Conservation (phyloP, 2,113 vertebrate species). For the Rhea pennata region DNA sequence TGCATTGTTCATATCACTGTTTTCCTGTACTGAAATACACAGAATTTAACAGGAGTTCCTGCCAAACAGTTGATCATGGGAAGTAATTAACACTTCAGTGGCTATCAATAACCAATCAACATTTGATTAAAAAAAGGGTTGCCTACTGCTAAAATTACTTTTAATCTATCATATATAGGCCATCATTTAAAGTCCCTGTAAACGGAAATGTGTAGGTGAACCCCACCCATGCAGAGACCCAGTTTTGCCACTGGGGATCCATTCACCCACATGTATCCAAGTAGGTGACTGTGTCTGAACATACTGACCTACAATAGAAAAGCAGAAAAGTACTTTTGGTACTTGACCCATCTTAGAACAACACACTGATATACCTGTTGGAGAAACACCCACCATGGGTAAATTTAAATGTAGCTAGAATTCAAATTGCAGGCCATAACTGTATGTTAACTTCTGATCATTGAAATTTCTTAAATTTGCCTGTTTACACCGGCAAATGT, state of each 20-base stretch:
- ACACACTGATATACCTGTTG: neutral
- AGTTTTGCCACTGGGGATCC: neutral
- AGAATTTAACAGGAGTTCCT: neutral
- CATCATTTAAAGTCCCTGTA: neutral
- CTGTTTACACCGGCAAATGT: neutral
- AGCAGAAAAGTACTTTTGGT: neutral
- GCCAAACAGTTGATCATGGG: neutral
- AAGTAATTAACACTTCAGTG: neutral
- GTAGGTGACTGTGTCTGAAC: neutral
- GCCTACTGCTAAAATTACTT: neutral
- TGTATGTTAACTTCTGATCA: neutral
- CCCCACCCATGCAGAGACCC: conserved; percentile 8
- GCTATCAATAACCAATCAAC: neutral
- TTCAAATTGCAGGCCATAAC: neutral
- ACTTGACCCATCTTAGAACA: neutral
- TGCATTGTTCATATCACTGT: neutral
- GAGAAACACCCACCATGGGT: neutral
- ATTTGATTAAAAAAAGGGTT: neutral
- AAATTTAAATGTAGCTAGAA: neutral
- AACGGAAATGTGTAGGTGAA: conserved; percentile 9
- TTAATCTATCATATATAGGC: neutral
- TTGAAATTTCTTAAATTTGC: neutral
- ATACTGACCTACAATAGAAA: neutral
- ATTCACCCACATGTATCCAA: neutral
- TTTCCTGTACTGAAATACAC: neutral